Evolutionary conservation across 2,797 vertebrate species (phyloP).

Genomic region (Cephalopachus bancanus): DNA sequence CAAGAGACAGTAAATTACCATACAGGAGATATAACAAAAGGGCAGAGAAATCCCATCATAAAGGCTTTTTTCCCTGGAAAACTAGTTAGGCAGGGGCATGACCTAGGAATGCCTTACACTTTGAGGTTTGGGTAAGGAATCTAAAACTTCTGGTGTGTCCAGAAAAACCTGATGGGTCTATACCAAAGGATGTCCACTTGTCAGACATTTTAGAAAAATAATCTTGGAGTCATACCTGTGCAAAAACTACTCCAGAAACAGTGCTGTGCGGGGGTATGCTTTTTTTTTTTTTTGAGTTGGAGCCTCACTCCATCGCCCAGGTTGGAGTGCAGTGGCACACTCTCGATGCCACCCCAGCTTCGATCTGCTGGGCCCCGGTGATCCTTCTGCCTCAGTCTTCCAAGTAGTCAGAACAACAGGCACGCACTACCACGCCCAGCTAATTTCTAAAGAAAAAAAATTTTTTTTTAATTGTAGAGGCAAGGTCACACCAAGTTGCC

Average conservation of each 20-base stretch:
- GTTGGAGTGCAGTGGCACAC: too few relatives aligned
- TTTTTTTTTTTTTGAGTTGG: not conserved
- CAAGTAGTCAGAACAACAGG: too few relatives aligned
- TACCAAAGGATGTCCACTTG: not conserved
- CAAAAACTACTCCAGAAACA: conserved; percentile 46
- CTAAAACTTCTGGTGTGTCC: not conserved
- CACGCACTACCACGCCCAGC: too few relatives aligned
- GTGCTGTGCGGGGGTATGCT: not conserved
- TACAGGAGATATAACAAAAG: not conserved
- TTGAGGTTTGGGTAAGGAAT: not conserved
- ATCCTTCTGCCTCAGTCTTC: too few relatives aligned
- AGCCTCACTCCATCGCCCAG: too few relatives aligned
- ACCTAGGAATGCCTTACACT: conserved; percentile 23
- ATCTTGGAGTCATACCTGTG: not conserved
- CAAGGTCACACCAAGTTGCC: too few relatives aligned
- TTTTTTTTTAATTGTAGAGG: too few relatives aligned
- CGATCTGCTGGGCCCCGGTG: too few relatives aligned
- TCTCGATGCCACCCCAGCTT: too few relatives aligned
- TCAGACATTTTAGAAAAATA: conserved; percentile 39
- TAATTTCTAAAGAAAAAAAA: too few relatives aligned
- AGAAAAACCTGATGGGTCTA: not conserved
- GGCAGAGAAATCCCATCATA: not conserved
- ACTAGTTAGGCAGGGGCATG: not conserved
- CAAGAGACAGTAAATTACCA: not conserved
- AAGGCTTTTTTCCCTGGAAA: conserved; percentile 4